Evolutionary conservation across 2,113 vertebrate species (phyloP).

Genomic region (Spea bombifrons): DNA sequence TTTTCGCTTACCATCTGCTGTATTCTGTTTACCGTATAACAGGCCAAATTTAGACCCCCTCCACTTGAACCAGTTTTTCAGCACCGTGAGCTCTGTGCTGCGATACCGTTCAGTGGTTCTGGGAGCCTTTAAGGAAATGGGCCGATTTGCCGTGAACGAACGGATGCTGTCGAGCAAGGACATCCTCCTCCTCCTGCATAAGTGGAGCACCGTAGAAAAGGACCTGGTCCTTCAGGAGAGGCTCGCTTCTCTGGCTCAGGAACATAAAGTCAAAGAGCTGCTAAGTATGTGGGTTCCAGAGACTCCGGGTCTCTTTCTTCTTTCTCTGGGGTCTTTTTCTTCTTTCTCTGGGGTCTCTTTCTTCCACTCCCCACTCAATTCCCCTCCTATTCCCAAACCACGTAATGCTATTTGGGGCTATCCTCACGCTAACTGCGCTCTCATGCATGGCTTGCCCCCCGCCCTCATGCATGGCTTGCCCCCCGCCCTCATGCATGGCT

Average conservation of each 20-base stretch:
- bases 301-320: too few relatives aligned
- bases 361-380: too few relatives aligned
- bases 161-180: conserved; percentile 68
- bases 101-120: conserved; percentile 64
- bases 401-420: too few relatives aligned
- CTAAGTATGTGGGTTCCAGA: conserved; percentile 70
- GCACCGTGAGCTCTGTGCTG: conserved; percentile 72
- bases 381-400: too few relatives aligned
- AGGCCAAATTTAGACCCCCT: conserved; percentile 67
- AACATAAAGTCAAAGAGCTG: conserved; percentile 68
- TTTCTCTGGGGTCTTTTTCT: too few relatives aligned
- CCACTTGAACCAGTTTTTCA: conserved; percentile 67
- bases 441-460: too few relatives aligned
- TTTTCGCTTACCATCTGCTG: not conserved
- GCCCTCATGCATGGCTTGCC: too few relatives aligned
- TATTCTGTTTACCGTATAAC: not conserved
- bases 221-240: conserved; percentile 64
- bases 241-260: conserved; percentile 67
- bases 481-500: too few relatives aligned
- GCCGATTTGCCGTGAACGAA: conserved; percentile 63
- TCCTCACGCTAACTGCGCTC: too few relatives aligned
- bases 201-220: conserved; percentile 71
- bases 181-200: conserved; percentile 71
- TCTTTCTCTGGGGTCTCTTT: not conserved
- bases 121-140: conserved; percentile 58